A percentile compares a stretch with the other conserved stretches of the same genome.
Evolutionary conservation across 2,888 invertebrate species (phyloP).

Genomic region (Troglohyphantes excavatus): DNA sequence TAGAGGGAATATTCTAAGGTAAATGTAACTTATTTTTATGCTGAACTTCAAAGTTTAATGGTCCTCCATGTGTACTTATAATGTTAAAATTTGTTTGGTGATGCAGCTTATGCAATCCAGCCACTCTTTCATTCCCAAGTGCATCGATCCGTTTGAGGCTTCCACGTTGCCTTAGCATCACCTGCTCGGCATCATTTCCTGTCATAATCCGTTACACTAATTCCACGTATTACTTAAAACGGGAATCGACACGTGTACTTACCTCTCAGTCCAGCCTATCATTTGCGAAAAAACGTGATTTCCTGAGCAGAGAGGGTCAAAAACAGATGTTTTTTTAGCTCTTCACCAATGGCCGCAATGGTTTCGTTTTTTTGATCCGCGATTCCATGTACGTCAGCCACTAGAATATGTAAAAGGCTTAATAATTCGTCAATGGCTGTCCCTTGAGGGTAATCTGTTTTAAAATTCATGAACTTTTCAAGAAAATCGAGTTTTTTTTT

Average conservation of each 20-base stretch:
- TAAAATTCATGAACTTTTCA: not conserved
- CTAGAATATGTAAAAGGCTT: too few relatives aligned
- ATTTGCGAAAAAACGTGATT: not conserved
- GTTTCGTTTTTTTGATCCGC: not conserved
- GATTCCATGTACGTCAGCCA: too few relatives aligned
- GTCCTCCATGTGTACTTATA: too few relatives aligned
- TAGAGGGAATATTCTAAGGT: too few relatives aligned
- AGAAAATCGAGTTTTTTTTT: not conserved
- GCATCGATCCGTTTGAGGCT: not conserved
- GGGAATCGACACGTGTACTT: not conserved
- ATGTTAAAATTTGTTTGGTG: too few relatives aligned
- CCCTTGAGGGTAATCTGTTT: not conserved
- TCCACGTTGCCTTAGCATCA: not conserved
- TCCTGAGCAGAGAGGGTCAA: not conserved
- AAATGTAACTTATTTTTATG: too few relatives aligned
- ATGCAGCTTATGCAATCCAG: too few relatives aligned
- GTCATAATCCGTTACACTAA: slow-evolving; percentile 6
- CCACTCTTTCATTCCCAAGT: too few relatives aligned
- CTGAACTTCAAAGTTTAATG: too few relatives aligned
- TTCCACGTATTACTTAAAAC: slow-evolving; percentile 1
- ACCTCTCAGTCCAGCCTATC: not conserved
- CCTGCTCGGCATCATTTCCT: not conserved
- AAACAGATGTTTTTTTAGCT: not conserved
- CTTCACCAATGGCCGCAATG: not conserved
- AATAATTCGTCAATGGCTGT: not conserved